Evolutionary conservation across 2,113 vertebrate genomes (phyloP).

Genomic region (Callorhinus ursinus): DNA sequence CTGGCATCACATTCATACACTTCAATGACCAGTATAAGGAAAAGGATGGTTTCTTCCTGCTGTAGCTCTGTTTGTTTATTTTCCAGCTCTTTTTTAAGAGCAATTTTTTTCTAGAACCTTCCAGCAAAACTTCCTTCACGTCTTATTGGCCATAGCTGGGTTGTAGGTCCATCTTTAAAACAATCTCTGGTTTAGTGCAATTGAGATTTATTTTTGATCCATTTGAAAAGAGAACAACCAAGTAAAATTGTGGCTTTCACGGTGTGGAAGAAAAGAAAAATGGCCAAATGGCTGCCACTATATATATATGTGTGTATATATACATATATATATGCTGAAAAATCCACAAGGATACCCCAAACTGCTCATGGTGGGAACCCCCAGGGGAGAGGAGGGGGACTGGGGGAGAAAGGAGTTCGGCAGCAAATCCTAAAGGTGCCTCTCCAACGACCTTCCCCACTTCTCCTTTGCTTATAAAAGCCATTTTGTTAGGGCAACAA

Average conservation of each 20-base stretch:
- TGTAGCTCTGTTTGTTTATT: background rate
- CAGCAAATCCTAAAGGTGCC: background rate
- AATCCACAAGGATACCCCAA: background rate
- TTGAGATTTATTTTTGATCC: conserved; percentile 39
- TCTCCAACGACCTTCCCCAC: background rate
- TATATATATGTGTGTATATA: too few relatives aligned
- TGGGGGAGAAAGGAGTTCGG: background rate
- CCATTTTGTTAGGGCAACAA: background rate
- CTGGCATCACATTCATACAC: background rate
- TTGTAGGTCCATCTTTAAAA: background rate
- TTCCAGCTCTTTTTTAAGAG: background rate
- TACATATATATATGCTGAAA: background rate
- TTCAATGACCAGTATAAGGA: background rate
- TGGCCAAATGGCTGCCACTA: background rate
- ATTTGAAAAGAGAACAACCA: background rate
- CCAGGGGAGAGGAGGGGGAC: background rate
- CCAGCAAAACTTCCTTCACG: background rate
- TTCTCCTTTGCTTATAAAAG: background rate
- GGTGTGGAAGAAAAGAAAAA: background rate
- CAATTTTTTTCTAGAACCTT: conserved; percentile 31
- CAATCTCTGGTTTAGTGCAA: background rate
- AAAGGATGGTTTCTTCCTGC: background rate
- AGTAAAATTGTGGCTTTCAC: background rate
- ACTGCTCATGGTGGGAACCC: background rate
- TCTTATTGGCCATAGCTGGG: background rate